Conservation (phyloP, 2,797 vertebrate species). For the Linurgus olivaceus region DNA sequence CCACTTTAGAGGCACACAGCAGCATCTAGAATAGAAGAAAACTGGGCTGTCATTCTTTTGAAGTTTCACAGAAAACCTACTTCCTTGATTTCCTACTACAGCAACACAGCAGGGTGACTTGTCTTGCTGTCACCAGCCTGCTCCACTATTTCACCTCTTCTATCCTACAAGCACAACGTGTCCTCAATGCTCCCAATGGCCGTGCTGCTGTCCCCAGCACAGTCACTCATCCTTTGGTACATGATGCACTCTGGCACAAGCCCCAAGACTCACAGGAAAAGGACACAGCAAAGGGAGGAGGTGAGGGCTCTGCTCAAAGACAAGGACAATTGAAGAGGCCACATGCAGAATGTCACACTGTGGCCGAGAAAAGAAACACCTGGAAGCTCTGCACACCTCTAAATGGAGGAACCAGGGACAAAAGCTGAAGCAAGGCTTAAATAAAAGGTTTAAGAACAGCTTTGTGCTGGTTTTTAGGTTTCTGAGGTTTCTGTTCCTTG, state of each 20-base stretch:
- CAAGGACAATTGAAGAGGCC: neutral
- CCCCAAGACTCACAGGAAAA: neutral
- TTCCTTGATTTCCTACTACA: neutral
- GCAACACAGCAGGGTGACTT: neutral
- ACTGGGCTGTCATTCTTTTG: neutral
- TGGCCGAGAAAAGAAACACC: fast-evolving
- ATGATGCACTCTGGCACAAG: neutral
- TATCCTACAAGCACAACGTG: neutral
- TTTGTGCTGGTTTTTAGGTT: neutral
- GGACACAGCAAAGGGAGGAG: neutral
- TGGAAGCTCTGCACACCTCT: neutral
- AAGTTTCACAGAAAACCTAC: neutral
- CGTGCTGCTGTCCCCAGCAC: neutral
- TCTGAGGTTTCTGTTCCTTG: neutral
- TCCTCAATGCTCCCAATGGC: fast-evolving
- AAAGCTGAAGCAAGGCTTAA: neutral
- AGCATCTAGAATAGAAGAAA: neutral
- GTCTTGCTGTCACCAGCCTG: neutral
- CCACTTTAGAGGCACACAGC: neutral
- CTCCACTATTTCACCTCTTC: neutral
- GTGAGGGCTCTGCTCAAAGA: neutral
- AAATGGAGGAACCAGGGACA: neutral
- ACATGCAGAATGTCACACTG: neutral
- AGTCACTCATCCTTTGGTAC: neutral
- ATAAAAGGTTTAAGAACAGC: neutral